phyloP scores from a whole-genome alignment of 2,797 vertebrate genomes.

The Rallus crepitans region DNA sequence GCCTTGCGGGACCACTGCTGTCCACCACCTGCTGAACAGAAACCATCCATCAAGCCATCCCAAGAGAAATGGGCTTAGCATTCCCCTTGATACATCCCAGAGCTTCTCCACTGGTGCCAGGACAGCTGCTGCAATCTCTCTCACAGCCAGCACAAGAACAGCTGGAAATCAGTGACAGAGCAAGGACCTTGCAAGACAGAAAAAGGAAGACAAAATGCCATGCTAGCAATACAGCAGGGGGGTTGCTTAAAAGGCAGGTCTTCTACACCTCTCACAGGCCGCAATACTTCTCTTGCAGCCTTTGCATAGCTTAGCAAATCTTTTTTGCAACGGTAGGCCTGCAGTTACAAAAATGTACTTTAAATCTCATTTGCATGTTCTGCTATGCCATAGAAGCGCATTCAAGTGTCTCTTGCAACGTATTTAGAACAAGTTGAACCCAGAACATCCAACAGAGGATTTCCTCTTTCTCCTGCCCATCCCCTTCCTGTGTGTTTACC shows the following conservation, averaged over 20 bases:
- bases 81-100: background rate
- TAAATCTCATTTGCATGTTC: background rate
- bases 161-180: background rate
- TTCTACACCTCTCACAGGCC: background rate
- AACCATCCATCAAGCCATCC: background rate
- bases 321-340: slow-evolving; percentile 3
- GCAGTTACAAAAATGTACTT: background rate
- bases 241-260: slow-evolving; percentile 29
- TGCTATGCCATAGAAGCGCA: background rate
- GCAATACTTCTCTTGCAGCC: background rate
- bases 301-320: background rate
- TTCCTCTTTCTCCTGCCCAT: slow-evolving; percentile 67
- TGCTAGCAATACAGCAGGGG: background rate
- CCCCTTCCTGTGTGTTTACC: slow-evolving; percentile 48
- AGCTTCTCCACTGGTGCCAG: background rate
- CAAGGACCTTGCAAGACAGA: background rate
- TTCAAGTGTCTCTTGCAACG: slow-evolving; percentile 3
- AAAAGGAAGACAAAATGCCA: slow-evolving; percentile 13
- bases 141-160: background rate
- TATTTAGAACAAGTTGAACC: background rate
- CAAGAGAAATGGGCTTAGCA: background rate
- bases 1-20: background rate
- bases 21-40: background rate
- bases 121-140: background rate
- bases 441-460: slow-evolving; percentile 32